These are phyloP conservation scores for Leptopilina drosophilae DNA, from an alignment of 2,888 invertebrate genomes.

Conservation along the genomic window DNA sequence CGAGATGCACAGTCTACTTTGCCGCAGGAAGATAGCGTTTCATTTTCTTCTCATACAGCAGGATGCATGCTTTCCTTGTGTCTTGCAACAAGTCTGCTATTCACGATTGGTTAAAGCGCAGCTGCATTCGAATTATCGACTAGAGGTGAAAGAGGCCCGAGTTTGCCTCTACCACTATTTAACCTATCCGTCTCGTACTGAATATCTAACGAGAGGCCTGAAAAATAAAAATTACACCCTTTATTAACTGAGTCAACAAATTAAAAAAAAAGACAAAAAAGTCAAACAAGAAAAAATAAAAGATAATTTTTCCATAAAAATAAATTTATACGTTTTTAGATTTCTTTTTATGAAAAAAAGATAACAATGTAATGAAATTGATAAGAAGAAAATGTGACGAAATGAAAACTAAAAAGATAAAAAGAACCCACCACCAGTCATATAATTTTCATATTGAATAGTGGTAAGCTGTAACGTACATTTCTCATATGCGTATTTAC, in stretches of 20 bases:
- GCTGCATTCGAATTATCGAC: constrained; percentile 86
- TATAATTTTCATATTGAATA: constrained; percentile 67
- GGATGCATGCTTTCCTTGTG: constrained; percentile 51
- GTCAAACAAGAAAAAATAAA: not conserved
- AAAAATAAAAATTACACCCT: constrained; percentile 53
- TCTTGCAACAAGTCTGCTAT: constrained; percentile 49
- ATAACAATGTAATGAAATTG: not conserved
- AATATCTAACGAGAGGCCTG: constrained; percentile 86
- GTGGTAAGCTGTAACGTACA: constrained; percentile 77
- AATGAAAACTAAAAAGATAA: constrained; percentile 35
- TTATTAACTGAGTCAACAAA: not conserved
- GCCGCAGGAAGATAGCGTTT: constrained; percentile 30
- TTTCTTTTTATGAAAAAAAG: not conserved
- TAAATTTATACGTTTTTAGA: not conserved
- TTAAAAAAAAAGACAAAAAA: not conserved
- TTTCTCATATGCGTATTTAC: constrained; percentile 78
- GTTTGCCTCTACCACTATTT: constrained; percentile 82
- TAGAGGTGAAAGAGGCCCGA: constrained; percentile 87
- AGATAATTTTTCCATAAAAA: not conserved
- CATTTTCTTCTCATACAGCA: constrained; percentile 47
- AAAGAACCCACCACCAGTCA: constrained; percentile 72
- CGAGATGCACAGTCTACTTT: constrained; percentile 33
- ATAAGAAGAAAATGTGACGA: not conserved
- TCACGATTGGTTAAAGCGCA: constrained; percentile 81
- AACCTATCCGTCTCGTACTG: constrained; percentile 88